phyloP scores from a whole-genome alignment of 2,797 vertebrate species.

The Diplodus puntazzo region DNA sequence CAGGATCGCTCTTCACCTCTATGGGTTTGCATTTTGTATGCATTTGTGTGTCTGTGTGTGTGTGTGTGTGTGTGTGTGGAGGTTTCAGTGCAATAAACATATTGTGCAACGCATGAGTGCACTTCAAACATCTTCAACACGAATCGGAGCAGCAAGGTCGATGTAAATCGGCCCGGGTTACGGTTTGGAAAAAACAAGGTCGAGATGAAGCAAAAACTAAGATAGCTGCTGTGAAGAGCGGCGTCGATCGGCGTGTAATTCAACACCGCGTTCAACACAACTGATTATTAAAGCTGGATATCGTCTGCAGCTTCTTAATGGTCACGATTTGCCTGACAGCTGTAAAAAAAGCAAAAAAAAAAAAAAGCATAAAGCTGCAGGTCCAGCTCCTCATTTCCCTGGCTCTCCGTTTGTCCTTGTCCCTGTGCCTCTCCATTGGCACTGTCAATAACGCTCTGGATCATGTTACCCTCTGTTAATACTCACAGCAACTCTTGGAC shows the following conservation, averaged over 20 bases:
- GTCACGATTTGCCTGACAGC: constrained; percentile 39
- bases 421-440: constrained; percentile 55
- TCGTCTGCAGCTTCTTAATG: constrained; percentile 7
- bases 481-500: constrained; percentile 74
- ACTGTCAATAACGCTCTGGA: constrained; percentile 75
- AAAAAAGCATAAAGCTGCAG: constrained; percentile 32
- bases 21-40: constrained; percentile 33
- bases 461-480: constrained; percentile 78
- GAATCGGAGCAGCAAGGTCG: constrained; percentile 22
- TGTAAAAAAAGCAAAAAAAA: constrained; percentile 15
- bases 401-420: constrained; percentile 75
- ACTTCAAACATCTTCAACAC: constrained; percentile 18
- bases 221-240: constrained; percentile 7
- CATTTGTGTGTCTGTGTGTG: constrained; percentile 24
- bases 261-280: constrained; percentile 30
- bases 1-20: constrained; percentile 59
- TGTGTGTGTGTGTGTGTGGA: constrained; percentile 2
- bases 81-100: constrained; percentile 8
- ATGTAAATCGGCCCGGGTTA: constrained; percentile 22
- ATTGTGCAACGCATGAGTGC: constrained; percentile 19
- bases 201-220: constrained; percentile 13
- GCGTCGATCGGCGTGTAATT: constrained; percentile 18
- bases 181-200: constrained; percentile 26
- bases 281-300: constrained; percentile 24
- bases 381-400: constrained; percentile 42